Evolutionary conservation across 2,797 vertebrate species (phyloP).

Genomic region (Cuculus canorus): DNA sequence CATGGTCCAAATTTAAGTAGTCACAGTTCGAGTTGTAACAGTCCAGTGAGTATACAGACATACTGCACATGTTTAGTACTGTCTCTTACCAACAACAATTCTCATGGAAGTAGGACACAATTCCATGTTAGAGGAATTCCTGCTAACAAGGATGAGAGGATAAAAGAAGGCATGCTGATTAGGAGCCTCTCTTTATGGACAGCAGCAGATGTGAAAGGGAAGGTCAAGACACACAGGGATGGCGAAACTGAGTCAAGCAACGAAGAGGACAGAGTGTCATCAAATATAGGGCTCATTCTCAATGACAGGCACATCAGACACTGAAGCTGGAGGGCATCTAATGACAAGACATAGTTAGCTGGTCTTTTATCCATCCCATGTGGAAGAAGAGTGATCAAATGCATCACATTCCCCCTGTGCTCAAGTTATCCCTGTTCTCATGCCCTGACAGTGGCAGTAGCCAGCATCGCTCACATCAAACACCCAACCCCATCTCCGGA

Average conservation of each 20-base stretch:
- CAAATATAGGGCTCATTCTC: background rate
- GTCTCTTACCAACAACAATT: background rate
- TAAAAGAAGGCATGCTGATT: background rate
- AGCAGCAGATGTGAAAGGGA: background rate
- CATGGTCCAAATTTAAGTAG: background rate
- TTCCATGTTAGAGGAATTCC: background rate
- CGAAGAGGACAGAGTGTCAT: background rate
- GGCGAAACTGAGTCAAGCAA: background rate
- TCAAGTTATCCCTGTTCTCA: background rate
- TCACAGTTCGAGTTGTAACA: background rate
- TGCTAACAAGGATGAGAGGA: background rate
- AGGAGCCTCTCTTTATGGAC: background rate
- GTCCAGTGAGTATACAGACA: background rate
- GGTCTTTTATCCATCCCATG: background rate
- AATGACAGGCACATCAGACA: background rate
- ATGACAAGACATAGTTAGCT: background rate
- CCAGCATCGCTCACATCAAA: background rate
- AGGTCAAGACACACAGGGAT: background rate
- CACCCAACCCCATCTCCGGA: background rate
- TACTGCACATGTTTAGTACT: background rate
- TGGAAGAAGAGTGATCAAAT: background rate
- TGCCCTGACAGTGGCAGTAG: accelerated
- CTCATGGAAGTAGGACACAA: background rate
- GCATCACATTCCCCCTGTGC: accelerated
- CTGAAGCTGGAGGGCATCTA: background rate